Evolutionary conservation across 2,888 invertebrate genomes (phyloP).

Genomic region (Pachydiplax longipennis): DNA sequence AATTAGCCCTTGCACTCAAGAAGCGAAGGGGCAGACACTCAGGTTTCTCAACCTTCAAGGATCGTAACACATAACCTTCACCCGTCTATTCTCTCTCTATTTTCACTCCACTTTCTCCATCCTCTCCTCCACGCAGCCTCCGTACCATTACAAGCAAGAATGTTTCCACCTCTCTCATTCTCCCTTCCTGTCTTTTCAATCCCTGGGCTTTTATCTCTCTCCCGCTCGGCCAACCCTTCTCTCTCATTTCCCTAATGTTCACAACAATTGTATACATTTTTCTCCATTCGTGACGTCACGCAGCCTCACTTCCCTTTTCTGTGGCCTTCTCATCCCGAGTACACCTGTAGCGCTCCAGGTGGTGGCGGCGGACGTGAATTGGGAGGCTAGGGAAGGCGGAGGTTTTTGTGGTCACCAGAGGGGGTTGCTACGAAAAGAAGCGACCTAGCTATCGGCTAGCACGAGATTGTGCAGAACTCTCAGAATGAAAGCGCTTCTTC

Average conservation of each 20-base stretch:
- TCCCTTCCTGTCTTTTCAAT: neutral
- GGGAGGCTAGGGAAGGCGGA: neutral
- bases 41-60: neutral
- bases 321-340: neutral
- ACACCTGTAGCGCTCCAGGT: constrained; percentile 32
- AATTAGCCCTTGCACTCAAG: constrained; percentile 21
- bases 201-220: neutral
- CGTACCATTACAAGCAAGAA: neutral
- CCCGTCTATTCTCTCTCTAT: neutral
- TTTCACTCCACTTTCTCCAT: neutral
- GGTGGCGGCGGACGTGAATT: neutral
- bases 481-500: neutral
- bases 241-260: neutral
- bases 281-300: neutral
- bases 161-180: neutral
- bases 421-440: neutral
- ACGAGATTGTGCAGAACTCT: neutral
- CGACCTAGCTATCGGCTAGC: neutral
- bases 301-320: neutral
- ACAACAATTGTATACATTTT: neutral
- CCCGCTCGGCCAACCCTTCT: neutral
- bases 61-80: neutral
- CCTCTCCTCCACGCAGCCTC: neutral
- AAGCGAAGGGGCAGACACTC: neutral
- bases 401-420: neutral